Base-by-base conservation (phyloP, 2,797 vertebrate genomes). In the Melanotaenia nigrans region DNA sequence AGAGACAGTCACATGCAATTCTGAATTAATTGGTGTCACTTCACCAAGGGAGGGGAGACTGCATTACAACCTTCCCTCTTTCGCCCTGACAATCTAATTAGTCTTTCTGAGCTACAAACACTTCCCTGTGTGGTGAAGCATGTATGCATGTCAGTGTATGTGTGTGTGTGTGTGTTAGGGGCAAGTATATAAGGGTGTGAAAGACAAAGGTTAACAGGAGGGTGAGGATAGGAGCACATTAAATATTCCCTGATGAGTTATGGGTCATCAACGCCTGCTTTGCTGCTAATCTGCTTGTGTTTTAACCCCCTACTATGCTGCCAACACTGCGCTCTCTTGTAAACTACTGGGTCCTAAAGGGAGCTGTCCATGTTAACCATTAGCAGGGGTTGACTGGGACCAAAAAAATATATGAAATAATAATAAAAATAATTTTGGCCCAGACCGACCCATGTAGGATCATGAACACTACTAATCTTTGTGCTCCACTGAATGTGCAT, bases 11-110 rank as follows among this genome's bases (percentile, higher is more conserved):
- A 66, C 85, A 83, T 89, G 81, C 82, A 89, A 72, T 71, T 72
- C 74, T 61, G 75, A 82, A 91, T 90, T 93, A 93, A 94, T 92
- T 93, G 91, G 87, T 92, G 89, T 91, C 93, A 92, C 79, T 88
- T 85, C 80, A 80, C 68, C 33, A 35, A 79, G 33, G 73, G 76
- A 65, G 73, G 67, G 47, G 62, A 61, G 54, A 9, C 22, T 2
- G 72, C 51, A 70, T 69, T 64, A 78, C 40, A 85, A 65, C 25
- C 35, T 32, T 69, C 64, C 67, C 70, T 59, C 38, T 45, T 55
- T 51, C 60, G 59, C 66, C 65, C 74, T 88, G 88, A 93, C 93
- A 91, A 87, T 69, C 82, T 92, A 92, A 94, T 93, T 92, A 93
- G 88, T 89, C 75, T 87, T 83, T 85, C 72, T 65, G 74, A 84